Evolutionary conservation across 2,797 vertebrate genomes (phyloP).

Genomic region (Acropternis orthonyx): DNA sequence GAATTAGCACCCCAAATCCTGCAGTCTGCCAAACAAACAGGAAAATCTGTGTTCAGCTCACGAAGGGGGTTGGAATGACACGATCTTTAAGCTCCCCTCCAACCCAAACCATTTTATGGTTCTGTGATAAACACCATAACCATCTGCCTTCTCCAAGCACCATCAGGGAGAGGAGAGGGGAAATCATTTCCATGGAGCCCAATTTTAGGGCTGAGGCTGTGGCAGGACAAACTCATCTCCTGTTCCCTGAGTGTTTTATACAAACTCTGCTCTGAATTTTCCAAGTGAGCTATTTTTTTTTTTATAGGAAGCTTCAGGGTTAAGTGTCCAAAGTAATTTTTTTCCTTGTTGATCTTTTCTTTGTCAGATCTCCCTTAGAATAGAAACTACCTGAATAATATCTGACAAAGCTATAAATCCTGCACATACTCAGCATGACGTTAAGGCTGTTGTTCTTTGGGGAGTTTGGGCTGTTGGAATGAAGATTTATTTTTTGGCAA

Average conservation of each 20-base stretch:
- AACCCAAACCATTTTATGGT: neutral
- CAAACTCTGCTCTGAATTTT: neutral
- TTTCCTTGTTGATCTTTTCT: neutral
- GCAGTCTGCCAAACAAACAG: neutral
- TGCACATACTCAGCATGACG: rapidly evolving
- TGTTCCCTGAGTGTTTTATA: neutral
- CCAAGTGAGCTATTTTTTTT: neutral
- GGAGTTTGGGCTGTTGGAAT: neutral
- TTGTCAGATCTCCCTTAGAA: neutral
- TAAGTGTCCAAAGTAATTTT: neutral
- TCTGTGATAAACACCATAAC: rapidly evolving
- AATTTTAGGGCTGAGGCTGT: neutral
- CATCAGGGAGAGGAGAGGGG: neutral
- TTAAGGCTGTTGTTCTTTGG: neutral
- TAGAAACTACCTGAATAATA: neutral
- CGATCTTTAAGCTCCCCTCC: neutral
- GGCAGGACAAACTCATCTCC: neutral
- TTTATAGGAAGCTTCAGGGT: neutral
- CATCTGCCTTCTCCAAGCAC: neutral
- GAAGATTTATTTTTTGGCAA: neutral
- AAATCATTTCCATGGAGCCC: neutral
- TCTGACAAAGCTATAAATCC: neutral
- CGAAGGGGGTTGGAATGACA: neutral
- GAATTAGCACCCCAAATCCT: neutral
- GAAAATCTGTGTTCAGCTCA: neutral